Base-by-base conservation (phyloP, 2,113 vertebrate genomes). In the Sander lucioperca region DNA sequence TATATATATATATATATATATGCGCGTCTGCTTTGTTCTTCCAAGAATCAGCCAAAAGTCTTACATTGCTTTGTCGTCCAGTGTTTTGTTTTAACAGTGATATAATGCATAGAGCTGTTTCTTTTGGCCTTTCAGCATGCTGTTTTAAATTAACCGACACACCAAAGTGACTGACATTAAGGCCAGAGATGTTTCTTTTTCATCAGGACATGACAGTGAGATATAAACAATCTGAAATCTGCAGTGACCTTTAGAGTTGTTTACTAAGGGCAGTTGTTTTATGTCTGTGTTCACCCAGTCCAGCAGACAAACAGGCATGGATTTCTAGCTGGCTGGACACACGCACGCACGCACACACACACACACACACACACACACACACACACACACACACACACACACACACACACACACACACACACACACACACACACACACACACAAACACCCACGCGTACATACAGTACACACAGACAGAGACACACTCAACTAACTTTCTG, bases 211-310 rank as follows among this genome's bases (percentile, higher is more conserved):
- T 88, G 83, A 84, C 83, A 83, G 51, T 21, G 19, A 80, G 69
- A 65, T 89, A 87, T 82, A 86, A 85, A 86, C 80, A 80, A 83
- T 77, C 64, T 80, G 59, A 87, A 82, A 85, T 88, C 62, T 57
- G 77, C 77, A 77, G 57, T 94, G 91, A 93, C 94, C 93, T 93
- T 92, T 90, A 53, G 53, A 89, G 82, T 84, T 85, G 81, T 91
- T 90, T 85, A 91, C 82, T 80, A 57, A 79, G 61, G 88, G 87
- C 86, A 82, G 79, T 86, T 93, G 79, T 92, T 89, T 89, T 68
- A 80, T 85, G 83, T 87, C 76, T 73, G 62, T 75, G 82, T 74
- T 88, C 75, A 79, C 33, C 33, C 83, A 80, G 56, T 82, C 70
- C 68, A 51, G 56, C 80, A 83, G 84, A 88, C 81, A 74, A 72